Percentiles rank a stretch among this genome's conserved stretches.
Evolutionary conservation across 2,113 vertebrate species (phyloP).

Genomic region (Corythaeola cristata): DNA sequence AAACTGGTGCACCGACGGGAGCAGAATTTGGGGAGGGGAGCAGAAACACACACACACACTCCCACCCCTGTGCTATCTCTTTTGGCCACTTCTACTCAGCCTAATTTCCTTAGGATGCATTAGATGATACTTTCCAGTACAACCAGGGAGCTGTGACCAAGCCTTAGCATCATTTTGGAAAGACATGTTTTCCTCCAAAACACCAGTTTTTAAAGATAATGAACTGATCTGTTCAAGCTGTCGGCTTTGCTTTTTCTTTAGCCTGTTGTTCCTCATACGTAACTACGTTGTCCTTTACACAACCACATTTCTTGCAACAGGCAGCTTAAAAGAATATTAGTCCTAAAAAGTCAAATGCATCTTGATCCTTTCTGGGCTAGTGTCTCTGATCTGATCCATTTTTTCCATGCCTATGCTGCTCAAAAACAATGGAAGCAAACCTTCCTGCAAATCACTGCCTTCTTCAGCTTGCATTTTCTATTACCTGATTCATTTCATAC

Average conservation of each 20-base stretch:
- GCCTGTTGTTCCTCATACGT: background rate
- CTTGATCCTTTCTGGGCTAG: background rate
- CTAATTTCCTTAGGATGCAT: background rate
- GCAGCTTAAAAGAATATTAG: background rate
- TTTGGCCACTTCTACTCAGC: background rate
- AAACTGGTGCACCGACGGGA: background rate
- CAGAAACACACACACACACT: background rate
- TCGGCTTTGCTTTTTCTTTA: background rate
- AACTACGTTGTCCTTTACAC: background rate
- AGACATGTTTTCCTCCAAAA: background rate
- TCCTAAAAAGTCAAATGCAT: background rate
- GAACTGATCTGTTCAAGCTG: background rate
- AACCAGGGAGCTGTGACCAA: background rate
- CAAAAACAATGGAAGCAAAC: conserved; percentile 12
- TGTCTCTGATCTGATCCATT: background rate
- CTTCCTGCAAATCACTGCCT: background rate
- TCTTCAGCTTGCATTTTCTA: conserved; percentile 1
- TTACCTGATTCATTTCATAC: conserved; percentile 16
- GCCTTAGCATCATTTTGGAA: background rate
- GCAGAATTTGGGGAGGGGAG: background rate
- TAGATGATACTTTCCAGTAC: background rate
- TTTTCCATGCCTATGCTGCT: background rate
- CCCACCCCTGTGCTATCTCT: accelerated
- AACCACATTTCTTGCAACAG: background rate
- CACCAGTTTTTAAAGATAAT: background rate